A percentile compares a stretch with the other conserved stretches of the same genome.
phyloP scores from a whole-genome alignment of 2,888 invertebrate genomes.

The Meloe dianella region DNA sequence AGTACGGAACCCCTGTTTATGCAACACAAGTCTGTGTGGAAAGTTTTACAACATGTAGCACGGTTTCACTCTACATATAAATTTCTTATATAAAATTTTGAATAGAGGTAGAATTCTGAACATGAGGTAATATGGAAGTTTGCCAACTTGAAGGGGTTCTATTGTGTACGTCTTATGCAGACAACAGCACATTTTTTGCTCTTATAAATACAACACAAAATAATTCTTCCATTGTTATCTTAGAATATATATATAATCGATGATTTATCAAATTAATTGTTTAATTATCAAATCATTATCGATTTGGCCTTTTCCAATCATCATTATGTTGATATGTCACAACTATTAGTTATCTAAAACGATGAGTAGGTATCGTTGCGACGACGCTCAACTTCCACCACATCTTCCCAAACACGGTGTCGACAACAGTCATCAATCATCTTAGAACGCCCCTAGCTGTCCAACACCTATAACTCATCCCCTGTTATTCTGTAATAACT shows the following conservation, averaged over 20 bases:
- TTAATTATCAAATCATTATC: background rate
- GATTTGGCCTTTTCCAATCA: background rate
- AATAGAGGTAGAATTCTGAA: conserved; percentile 47
- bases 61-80: conserved; percentile 55
- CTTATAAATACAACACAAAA: background rate
- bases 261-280: background rate
- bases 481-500: conserved; percentile 31
- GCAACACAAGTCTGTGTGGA: conserved; percentile 49
- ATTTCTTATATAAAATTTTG: conserved; percentile 55
- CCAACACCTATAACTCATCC: conserved; percentile 47
- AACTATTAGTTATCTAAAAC: conserved; percentile 54
- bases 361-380: conserved; percentile 44
- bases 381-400: conserved; percentile 53
- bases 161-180: conserved; percentile 28
- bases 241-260: background rate
- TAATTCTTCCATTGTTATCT: background rate
- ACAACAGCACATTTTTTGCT: conserved; percentile 16
- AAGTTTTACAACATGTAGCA: conserved; percentile 56
- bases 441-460: conserved; percentile 50
- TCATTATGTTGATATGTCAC: conserved; percentile 47
- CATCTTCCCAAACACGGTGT: conserved; percentile 58
- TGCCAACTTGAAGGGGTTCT: conserved; percentile 40
- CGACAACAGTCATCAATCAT: conserved; percentile 59
- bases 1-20: conserved; percentile 45
- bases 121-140: conserved; percentile 47